These are phyloP conservation scores for Lepetodrilus schrolli DNA, from an alignment of 2,888 invertebrate genomes.

Conservation along the genomic window DNA sequence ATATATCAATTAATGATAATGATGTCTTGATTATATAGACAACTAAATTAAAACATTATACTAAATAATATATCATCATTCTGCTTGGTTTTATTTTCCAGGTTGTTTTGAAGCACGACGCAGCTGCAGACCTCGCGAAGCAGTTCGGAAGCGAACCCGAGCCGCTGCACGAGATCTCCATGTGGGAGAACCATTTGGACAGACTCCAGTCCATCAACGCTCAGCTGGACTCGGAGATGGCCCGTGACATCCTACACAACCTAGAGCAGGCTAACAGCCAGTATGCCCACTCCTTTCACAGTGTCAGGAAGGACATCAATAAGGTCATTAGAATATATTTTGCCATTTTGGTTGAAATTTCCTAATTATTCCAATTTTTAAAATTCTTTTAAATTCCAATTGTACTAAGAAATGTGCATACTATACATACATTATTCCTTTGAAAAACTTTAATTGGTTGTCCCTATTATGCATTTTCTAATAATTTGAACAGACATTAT, in stretches of 20 bases:
- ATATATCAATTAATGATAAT: no score
- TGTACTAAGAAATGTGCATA: no score
- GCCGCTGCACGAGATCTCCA: slow-evolving; percentile 71
- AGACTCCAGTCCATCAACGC: slow-evolving; percentile 70
- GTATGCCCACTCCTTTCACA: slow-evolving; percentile 71
- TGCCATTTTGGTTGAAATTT: not conserved
- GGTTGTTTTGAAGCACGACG: slow-evolving; percentile 71
- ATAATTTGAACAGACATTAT: no score
- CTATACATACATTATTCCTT: no score
- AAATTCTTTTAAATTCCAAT: no score
- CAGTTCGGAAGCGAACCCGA: slow-evolving; percentile 70
- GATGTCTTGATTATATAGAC: no score
- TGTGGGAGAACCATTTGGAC: slow-evolving; percentile 72
- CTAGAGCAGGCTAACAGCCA: slow-evolving; percentile 73
- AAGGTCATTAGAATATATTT: slow-evolving; percentile 57
- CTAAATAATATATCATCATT: no score
- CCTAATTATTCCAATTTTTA: no score
- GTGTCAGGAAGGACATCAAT: slow-evolving; percentile 70
- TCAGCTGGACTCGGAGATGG: slow-evolving; percentile 72
- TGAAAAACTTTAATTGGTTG: not conserved
- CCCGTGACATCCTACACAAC: slow-evolving; percentile 73
- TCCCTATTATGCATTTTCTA: no score
- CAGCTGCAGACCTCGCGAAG: slow-evolving; percentile 64
- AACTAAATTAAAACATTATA: no score
- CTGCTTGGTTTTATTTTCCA: no score